A percentile compares a stretch with the other conserved stretches of the same genome.
Conservation (phyloP, 2,113 vertebrate genomes). For the Kryptolebias marmoratus region DNA sequence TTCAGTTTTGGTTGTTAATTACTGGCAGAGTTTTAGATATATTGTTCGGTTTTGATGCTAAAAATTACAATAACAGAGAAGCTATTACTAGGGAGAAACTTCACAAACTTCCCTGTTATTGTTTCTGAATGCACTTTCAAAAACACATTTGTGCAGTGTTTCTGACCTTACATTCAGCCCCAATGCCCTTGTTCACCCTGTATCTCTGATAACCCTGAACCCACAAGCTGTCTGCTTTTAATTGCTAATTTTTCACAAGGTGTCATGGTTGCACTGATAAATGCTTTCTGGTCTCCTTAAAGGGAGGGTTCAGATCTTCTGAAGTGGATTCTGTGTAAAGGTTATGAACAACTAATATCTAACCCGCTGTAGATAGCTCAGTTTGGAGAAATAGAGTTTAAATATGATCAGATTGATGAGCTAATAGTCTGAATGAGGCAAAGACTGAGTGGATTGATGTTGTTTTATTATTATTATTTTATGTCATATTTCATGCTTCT, state of each 20-base stretch:
- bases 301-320: no score
- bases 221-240: slow-evolving; percentile 28
- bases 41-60: background rate
- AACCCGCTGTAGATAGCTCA: no score
- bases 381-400: no score
- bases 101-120: slow-evolving; percentile 27
- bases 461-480: no score
- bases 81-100: background rate
- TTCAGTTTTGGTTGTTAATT: background rate
- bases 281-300: slow-evolving; percentile 1
- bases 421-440: no score
- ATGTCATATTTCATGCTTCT: no score
- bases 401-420: no score
- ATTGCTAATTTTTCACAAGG: slow-evolving; percentile 30
- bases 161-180: slow-evolving; percentile 9
- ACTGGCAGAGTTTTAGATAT: background rate
- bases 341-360: no score
- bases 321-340: no score
- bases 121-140: slow-evolving; percentile 24
- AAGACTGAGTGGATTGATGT: no score
- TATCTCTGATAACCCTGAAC: slow-evolving; percentile 10
- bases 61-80: background rate
- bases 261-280: slow-evolving; percentile 23
- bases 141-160: slow-evolving; percentile 13
- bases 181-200: background rate